phyloP scores from a whole-genome alignment of 2,888 invertebrate genomes.

The Hyles lineata region DNA sequence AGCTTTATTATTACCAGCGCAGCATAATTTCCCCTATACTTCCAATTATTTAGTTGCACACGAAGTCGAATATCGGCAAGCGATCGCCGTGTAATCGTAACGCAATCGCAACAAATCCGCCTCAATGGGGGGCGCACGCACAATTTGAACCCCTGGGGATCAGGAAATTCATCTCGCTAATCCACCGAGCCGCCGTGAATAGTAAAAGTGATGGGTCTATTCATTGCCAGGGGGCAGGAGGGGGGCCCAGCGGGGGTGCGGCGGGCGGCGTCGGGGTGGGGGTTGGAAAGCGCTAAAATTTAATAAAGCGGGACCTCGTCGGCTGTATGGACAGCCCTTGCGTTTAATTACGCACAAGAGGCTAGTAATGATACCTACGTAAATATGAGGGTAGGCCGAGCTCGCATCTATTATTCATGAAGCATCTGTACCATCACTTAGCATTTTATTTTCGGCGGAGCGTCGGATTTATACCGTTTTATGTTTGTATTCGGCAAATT shows the following conservation, averaged over 20 bases:
- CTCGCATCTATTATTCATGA: constrained; percentile 66
- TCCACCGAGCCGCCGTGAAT: constrained; percentile 76
- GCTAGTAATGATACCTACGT: constrained; percentile 71
- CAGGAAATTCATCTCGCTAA: constrained; percentile 82
- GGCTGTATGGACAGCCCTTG: constrained; percentile 67
- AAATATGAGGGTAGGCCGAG: constrained; percentile 54
- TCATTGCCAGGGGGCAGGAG: constrained; percentile 60
- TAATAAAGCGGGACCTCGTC: constrained; percentile 76
- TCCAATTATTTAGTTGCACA: constrained; percentile 10
- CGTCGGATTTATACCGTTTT: constrained; percentile 30
- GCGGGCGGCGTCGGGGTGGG: constrained; percentile 43
- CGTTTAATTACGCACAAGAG: constrained; percentile 83
- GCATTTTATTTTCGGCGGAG: constrained; percentile 20
- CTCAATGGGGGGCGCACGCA: constrained; percentile 65
- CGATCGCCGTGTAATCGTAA: constrained; percentile 55
- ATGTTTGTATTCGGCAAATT: constrained; percentile 26
- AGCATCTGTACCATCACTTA: constrained; percentile 45
- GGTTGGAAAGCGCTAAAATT: constrained; percentile 80
- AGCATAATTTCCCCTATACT: background rate
- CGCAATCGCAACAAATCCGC: constrained; percentile 65
- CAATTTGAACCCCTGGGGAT: constrained; percentile 71
- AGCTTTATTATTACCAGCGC: background rate
- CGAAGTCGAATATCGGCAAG: constrained; percentile 25
- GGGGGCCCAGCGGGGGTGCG: constrained; percentile 35
- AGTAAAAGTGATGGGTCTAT: constrained; percentile 84